Conservation (phyloP, 2,797 vertebrate genomes). For the Bradypus variegatus region DNA sequence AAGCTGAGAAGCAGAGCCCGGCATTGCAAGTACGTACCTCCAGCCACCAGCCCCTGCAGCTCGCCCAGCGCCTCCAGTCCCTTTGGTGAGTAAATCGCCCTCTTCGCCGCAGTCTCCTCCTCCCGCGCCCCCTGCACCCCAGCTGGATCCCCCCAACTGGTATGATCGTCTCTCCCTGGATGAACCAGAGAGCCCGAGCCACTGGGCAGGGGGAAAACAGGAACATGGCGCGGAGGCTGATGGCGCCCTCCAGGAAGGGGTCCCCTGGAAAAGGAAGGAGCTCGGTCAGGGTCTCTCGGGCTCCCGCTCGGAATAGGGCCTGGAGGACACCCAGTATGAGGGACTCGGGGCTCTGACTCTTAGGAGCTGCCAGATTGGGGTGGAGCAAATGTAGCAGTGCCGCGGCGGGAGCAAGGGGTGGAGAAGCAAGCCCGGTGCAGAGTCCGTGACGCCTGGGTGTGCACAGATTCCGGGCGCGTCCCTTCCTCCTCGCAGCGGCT, state of each 20-base stretch:
- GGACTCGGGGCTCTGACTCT: background rate
- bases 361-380: background rate
- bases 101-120: background rate
- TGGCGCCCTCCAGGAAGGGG: slow-evolving; percentile 30
- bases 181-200: background rate
- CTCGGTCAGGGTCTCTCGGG: background rate
- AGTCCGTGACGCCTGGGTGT: background rate
- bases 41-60: background rate
- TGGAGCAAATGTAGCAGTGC: background rate
- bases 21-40: background rate
- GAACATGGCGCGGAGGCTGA: slow-evolving; percentile 58
- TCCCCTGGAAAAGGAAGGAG: background rate
- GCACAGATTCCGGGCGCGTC: background rate
- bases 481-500: background rate
- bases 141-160: background rate
- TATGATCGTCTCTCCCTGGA: background rate
- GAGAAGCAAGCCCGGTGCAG: background rate
- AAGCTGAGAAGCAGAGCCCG: background rate
- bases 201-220: background rate
- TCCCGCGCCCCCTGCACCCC: background rate
- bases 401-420: background rate
- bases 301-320: background rate
- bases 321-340: background rate
- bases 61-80: background rate
- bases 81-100: slow-evolving; percentile 47